Evolutionary conservation across 1,140 invertebrate species (phyloP), one percentile per base, ranked within the genome.

Genomic region (Drosophila orosa): DNA sequence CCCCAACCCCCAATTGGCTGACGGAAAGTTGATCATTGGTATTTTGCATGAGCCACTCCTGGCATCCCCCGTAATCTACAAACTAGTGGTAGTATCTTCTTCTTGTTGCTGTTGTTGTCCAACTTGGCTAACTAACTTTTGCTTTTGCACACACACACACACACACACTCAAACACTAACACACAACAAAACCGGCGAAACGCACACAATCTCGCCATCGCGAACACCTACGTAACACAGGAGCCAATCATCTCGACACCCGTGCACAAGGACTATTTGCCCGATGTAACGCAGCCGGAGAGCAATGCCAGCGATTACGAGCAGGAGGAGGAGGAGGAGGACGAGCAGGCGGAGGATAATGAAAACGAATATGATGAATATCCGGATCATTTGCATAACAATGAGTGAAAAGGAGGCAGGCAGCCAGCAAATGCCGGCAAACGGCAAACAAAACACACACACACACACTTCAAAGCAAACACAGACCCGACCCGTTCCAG

Each of bases 311-410:
- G 90, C 78, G 91, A 92, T 63, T 90, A 92, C 67, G 91, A 92
- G 65, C 82, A 91, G 65, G 91, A 92, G 68, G 91, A 92, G 33
- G 91, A 92, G 33, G 91, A 92, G 33, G 91, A 92, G 47, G 91
- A 92, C 52, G 87, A 91, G 44, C 85, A 91, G 69, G 72, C 74
- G 45, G 91, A 92, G 61, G 84, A 81, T 63, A 89, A 89, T 89
- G 91, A 92, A 86, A 91, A 92, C 58, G 91, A 92, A 82, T 91
- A 92, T 74, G 90, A 92, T 86, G 91, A 92, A 84, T 92, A 92
- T 91, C 91, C 91, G 74, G 92, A 92, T 57, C 91, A 92, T 92
- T 84, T 92, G 72, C 91, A 92, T 86, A 92, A 92, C 77, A 86
- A 82, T 78, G 82, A 92, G 69, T 90, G 89, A 84, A 69, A 80